Percentiles rank a stretch among this genome's conserved stretches.
phyloP scores from a whole-genome alignment of 2,888 invertebrate species.

The Limnephilus marmoratus region DNA sequence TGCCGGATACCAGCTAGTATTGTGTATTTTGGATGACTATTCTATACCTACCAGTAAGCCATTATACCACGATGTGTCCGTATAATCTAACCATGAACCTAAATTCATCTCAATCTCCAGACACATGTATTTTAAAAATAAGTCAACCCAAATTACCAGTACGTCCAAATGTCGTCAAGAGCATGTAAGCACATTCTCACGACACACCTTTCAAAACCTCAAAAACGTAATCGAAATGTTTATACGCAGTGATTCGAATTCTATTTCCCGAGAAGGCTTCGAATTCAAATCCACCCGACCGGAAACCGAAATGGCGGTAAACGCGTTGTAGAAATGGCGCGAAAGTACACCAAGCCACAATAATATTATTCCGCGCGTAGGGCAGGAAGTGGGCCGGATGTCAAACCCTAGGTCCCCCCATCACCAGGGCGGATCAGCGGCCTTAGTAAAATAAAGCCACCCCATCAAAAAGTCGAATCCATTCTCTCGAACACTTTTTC shows the following conservation, averaged over 20 bases:
- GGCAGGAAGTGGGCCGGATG: constrained; percentile 40
- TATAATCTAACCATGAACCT: neutral
- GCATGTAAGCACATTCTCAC: neutral
- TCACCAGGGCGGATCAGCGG: neutral
- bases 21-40: no score
- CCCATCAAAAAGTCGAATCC: constrained; percentile 9
- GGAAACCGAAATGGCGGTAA: constrained; percentile 52
- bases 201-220: constrained; percentile 12
- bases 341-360: constrained; percentile 47
- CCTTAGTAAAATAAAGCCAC: neutral
- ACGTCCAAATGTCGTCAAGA: neutral
- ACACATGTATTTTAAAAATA: neutral
- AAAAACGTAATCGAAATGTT: constrained; percentile 47
- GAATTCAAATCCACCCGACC: constrained; percentile 48
- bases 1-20: no score
- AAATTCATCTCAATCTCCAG: neutral
- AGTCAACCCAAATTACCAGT: neutral
- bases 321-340: constrained; percentile 56
- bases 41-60: no score
- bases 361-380: constrained; percentile 50
- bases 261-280: constrained; percentile 34
- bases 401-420: neutral
- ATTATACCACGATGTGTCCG: neutral
- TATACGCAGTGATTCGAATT: constrained; percentile 40
- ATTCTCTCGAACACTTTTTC: neutral